Evolutionary conservation across 2,113 vertebrate genomes (phyloP).

Genomic region (Serranochromis macrocephalus): DNA sequence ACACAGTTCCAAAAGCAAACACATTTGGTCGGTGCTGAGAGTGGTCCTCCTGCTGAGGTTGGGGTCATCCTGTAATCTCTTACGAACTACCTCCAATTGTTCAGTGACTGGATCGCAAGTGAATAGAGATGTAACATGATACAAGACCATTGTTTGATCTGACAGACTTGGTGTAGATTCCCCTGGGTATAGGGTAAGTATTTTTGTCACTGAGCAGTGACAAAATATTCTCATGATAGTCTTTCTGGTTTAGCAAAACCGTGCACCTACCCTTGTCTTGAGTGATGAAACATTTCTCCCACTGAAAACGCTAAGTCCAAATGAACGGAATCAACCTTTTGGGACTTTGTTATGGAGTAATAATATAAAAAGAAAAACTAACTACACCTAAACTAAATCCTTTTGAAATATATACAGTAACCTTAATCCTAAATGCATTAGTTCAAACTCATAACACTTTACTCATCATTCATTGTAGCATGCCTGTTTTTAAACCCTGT

Average conservation of each 20-base stretch:
- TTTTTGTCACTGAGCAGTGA: not conserved
- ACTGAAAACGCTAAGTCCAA: not conserved
- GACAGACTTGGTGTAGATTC: not conserved
- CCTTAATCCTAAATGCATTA: not conserved
- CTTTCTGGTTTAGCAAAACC: not conserved
- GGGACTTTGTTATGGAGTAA: not conserved
- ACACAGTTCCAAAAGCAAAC: not conserved
- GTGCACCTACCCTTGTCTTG: not conserved
- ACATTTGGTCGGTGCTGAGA: accelerated
- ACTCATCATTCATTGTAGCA: not conserved
- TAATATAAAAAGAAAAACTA: not conserved
- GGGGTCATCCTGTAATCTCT: not conserved
- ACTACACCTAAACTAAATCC: not conserved
- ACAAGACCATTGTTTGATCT: not conserved
- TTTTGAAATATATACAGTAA: not conserved
- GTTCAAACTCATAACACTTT: not conserved
- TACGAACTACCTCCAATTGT: not conserved
- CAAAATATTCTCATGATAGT: not conserved
- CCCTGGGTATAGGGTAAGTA: not conserved
- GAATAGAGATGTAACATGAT: not conserved
- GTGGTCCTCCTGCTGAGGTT: not conserved
- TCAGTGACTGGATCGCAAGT: not conserved
- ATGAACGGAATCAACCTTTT: not conserved
- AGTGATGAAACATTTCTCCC: not conserved
- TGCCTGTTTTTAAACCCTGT: not conserved